phyloP scores from a whole-genome alignment of 2,113 vertebrate genomes.

The Paramormyrops kingsleyae region DNA sequence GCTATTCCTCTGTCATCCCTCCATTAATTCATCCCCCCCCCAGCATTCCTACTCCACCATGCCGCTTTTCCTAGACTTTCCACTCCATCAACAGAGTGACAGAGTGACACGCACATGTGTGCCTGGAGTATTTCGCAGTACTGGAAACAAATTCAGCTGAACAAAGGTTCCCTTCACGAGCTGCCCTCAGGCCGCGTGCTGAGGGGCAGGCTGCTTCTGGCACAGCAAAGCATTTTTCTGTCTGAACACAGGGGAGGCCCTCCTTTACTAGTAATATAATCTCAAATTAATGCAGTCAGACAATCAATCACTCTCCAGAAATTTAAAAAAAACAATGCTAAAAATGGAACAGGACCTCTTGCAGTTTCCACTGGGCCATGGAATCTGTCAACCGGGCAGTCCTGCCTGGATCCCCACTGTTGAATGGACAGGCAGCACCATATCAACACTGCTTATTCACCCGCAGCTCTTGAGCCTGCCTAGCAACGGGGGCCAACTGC shows the following conservation, averaged over 20 bases:
- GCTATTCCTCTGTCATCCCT: neutral
- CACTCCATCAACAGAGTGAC: neutral
- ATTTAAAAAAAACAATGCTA: neutral
- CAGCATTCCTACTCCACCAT: neutral
- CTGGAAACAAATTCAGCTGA: neutral
- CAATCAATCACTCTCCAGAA: neutral
- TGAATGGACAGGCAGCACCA: conserved; percentile 6
- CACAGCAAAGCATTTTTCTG: neutral
- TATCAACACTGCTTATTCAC: neutral
- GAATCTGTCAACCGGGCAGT: neutral
- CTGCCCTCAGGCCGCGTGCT: neutral
- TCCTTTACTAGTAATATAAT: conserved; percentile 15
- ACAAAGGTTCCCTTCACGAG: neutral
- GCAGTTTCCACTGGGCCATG: neutral
- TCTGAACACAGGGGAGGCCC: neutral
- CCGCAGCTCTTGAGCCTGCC: neutral
- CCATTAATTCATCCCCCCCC: neutral
- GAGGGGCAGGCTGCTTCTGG: neutral
- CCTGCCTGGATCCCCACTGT: neutral
- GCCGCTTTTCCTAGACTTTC: neutral
- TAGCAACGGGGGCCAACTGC: neutral
- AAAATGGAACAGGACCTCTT: neutral
- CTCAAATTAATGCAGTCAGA: neutral
- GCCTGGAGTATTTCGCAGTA: neutral
- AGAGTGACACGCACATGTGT: neutral